A percentile compares a stretch with the other conserved stretches of the same genome.
Conservation (phyloP, 2,797 vertebrate species). For the Lophura swinhoii region DNA sequence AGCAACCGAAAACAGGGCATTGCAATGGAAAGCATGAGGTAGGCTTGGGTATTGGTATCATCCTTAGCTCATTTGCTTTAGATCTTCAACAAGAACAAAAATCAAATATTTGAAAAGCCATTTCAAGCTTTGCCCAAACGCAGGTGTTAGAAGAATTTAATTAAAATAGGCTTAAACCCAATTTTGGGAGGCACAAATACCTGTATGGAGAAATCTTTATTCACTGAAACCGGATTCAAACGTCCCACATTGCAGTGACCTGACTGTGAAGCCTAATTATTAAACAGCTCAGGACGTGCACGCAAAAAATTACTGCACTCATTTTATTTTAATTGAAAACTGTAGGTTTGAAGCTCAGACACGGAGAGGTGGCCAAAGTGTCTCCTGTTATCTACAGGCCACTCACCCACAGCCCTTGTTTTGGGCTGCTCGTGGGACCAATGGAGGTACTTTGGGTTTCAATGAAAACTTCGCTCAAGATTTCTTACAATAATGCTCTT, state of each 20-base stretch:
- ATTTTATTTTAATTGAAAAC: not conserved
- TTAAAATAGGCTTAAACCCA: slow-evolving; percentile 34
- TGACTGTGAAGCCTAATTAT: not conserved
- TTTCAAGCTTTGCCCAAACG: not conserved
- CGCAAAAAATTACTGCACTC: not conserved
- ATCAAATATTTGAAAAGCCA: not conserved
- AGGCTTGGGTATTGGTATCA: not conserved
- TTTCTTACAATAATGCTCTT: slow-evolving; percentile 55
- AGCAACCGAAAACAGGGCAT: not conserved
- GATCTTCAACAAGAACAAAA: not conserved
- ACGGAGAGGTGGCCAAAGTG: not conserved
- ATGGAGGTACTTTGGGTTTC: not conserved
- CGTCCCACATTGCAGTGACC: not conserved
- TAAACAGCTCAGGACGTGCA: not conserved
- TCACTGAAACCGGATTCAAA: not conserved
- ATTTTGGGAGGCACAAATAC: slow-evolving; percentile 17
- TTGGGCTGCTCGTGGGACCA: not conserved
- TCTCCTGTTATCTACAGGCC: not conserved
- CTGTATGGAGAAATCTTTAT: not conserved
- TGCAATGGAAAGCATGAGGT: not conserved
- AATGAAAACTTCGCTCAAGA: not conserved
- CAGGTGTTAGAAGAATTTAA: slow-evolving; percentile 40
- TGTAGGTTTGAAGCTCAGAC: not conserved
- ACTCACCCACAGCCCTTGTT: not conserved
- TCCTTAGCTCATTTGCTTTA: slow-evolving; percentile 3